Base-by-base conservation (phyloP, 2,888 invertebrate genomes). In the Diadegma fenestrale region DNA sequence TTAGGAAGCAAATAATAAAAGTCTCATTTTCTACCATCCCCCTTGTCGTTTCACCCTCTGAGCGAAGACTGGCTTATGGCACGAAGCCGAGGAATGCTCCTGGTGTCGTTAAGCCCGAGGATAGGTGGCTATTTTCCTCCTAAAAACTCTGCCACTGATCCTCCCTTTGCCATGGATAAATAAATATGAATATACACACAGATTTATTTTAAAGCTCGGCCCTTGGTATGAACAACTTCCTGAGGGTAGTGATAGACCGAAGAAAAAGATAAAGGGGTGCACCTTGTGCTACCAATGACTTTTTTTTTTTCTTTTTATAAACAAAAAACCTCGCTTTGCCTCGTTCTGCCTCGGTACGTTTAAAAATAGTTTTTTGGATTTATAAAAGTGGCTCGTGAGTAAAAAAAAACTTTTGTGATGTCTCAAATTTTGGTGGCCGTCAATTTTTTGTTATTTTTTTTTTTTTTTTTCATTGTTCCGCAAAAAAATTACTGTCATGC, bases 131-230 rank as follows among this genome's bases (percentile, higher is more conserved):
- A 54, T 84, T 80, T 71, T 71, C 77, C 76, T 80, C 80, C 61
- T 71, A 77, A 84, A 84, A 84, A 71, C 75, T 79, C 14, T 41
- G 54, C 22, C 41, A 54, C 37, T 7, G 37, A 22, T 14, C 37
- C 37, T 17, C 33, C 33, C 7, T 54, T 33, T 58, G 12, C 37
- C 19, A 58, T 51, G 83, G 79, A 68, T 75, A 83, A 83, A 83
- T 83, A 83, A 84, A 78, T 68, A 84, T 84, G 78, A 78, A 84
- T 77, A 77, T 77, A 78, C 73, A 26, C 12, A 26, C 26, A 58
- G 26, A 5, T 14, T 26, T 58, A 14, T 14, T 14, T 19, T 14
- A 73, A n/a, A 81, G 66, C 69, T 75, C 45, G 64, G 72, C 33
- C 75, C 69, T 48, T 2, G 58, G 33, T 41, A 73, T 8, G 61